Conservation (phyloP, 2,113 vertebrate genomes). For the Ochotona curzoniae region DNA sequence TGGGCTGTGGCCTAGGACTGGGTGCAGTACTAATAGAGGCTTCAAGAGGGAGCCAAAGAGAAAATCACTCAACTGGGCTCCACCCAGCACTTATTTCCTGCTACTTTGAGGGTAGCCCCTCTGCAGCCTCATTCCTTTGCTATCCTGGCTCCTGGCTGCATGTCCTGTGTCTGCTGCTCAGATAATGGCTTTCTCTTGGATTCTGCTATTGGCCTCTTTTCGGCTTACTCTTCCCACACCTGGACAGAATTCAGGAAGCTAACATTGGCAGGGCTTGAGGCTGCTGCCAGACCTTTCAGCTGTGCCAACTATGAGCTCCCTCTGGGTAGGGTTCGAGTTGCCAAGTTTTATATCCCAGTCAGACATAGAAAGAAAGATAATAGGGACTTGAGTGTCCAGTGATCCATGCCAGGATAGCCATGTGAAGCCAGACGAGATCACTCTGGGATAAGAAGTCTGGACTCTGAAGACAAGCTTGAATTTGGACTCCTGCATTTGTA, state of each 20-base stretch:
- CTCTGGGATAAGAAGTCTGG: constrained; percentile 38
- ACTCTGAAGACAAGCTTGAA: constrained; percentile 46
- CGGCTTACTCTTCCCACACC: constrained; percentile 55
- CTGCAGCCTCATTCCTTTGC: constrained; percentile 4
- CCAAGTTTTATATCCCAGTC: constrained; percentile 19
- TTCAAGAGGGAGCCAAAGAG: constrained; percentile 76
- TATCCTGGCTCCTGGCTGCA: not conserved
- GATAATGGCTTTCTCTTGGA: constrained; percentile 37
- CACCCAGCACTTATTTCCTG: not conserved
- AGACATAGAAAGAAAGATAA: constrained; percentile 60
- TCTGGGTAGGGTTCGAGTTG: constrained; percentile 41
- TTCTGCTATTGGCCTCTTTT: constrained; percentile 39
- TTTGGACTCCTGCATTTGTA: not conserved
- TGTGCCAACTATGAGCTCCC: constrained; percentile 60
- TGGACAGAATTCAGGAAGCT: constrained; percentile 65
- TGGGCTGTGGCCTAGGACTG: not conserved
- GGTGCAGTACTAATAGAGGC: constrained; percentile 49
- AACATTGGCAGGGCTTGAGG: constrained; percentile 36
- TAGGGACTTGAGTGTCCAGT: not conserved
- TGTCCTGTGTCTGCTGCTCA: not conserved
- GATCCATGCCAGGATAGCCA: constrained; percentile 42
- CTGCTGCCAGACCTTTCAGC: constrained; percentile 35
- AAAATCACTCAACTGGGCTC: constrained; percentile 32
- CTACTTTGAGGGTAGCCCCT: not conserved
- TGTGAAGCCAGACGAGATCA: constrained; percentile 37